Evolutionary conservation across 2,888 invertebrate genomes (phyloP).

Genomic region (Pseudococcus longispinus): DNA sequence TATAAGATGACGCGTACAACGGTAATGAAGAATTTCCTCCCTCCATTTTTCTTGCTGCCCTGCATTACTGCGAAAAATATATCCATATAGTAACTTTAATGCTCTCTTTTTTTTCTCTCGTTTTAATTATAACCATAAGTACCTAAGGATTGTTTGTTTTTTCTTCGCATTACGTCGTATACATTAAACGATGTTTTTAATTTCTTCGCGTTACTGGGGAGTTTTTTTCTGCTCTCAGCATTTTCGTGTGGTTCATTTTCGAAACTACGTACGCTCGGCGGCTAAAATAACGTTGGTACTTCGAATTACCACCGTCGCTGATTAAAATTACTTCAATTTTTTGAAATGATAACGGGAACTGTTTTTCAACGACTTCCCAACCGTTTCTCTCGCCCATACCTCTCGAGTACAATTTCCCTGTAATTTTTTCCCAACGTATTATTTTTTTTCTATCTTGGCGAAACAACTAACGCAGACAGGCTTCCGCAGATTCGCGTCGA

Average conservation of each 20-base stretch:
- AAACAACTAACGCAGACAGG: not conserved
- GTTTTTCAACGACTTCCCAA: slow-evolving; percentile 2
- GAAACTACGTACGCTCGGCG: not conserved
- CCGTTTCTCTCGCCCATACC: not conserved
- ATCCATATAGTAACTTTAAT: not conserved
- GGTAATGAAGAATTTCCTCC: slow-evolving; percentile 1
- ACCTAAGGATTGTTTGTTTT: slow-evolving; percentile 36
- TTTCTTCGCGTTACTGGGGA: not conserved
- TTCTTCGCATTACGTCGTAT: not conserved
- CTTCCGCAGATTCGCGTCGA: not conserved
- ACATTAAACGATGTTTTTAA: slow-evolving; percentile 32
- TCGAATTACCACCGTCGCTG: slow-evolving; percentile 35
- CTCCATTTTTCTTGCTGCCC: not conserved
- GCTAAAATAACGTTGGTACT: not conserved
- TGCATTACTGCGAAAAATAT: not conserved
- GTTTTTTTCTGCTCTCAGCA: not conserved
- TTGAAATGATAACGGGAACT: slow-evolving; percentile 7
- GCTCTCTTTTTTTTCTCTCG: slow-evolving; percentile 10
- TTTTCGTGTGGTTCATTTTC: slow-evolving; percentile 4
- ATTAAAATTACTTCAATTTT: slow-evolving; percentile 42
- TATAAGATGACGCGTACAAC: not conserved
- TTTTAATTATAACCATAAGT: slow-evolving; percentile 41
- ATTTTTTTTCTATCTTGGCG: not conserved
- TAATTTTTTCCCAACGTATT: not conserved
- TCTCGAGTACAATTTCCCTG: not conserved